These are phyloP conservation scores for Pocota personata DNA, from an alignment of 2,888 invertebrate species.

Conservation along the genomic window DNA sequence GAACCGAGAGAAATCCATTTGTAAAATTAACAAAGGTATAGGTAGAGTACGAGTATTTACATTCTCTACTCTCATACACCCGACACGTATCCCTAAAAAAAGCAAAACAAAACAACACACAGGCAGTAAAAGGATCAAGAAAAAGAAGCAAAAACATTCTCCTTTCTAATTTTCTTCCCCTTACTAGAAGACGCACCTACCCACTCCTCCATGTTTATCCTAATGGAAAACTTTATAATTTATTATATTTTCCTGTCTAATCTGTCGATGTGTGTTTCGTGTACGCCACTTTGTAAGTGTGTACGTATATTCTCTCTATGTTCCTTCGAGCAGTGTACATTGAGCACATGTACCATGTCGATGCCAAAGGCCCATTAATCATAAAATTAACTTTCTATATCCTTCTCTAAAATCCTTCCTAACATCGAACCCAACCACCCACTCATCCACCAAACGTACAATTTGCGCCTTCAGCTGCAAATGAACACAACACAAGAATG, in stretches of 20 bases:
- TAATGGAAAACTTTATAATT: slow-evolving; percentile 74
- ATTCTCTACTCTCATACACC: not conserved
- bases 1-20: slow-evolving; percentile 56
- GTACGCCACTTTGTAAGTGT: slow-evolving; percentile 23
- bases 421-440: slow-evolving; percentile 8
- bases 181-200: slow-evolving; percentile 18
- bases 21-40: slow-evolving; percentile 64
- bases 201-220: slow-evolving; percentile 34
- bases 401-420: slow-evolving; percentile 60
- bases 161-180: slow-evolving; percentile 56
- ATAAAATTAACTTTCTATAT: slow-evolving; percentile 74
- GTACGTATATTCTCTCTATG: not conserved
- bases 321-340: slow-evolving; percentile 48
- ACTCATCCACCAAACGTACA: slow-evolving; percentile 38
- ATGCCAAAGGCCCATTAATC: slow-evolving; percentile 74
- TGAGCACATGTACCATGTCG: slow-evolving; percentile 73
- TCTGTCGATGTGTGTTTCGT: slow-evolving; percentile 68
- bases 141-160: slow-evolving; percentile 22
- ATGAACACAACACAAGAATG: slow-evolving; percentile 60
- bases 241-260: slow-evolving; percentile 73
- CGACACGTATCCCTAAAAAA: slow-evolving; percentile 12
- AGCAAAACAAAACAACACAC: not conserved
- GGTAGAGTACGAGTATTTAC: not conserved
- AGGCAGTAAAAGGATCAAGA: slow-evolving; percentile 25
- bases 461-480: slow-evolving; percentile 70